Percentiles rank a stretch among this genome's conserved stretches.
Evolutionary conservation across 2,888 invertebrate species (phyloP).

Genomic region (Leptogaster cylindrica): DNA sequence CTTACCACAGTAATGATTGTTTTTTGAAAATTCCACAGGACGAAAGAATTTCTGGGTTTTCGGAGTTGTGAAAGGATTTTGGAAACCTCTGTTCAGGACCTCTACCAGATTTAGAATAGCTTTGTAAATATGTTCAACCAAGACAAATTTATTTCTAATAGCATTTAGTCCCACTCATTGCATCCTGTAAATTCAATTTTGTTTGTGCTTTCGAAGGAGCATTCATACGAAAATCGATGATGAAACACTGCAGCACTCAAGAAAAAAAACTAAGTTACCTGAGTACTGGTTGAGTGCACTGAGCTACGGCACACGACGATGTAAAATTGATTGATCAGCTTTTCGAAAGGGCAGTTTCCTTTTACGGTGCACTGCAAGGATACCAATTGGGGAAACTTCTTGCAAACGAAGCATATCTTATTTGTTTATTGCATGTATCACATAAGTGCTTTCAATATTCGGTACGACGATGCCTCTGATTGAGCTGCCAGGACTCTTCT

Average conservation of each 20-base stretch:
- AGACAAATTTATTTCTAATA: not conserved
- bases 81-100: too few relatives aligned
- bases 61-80: too few relatives aligned
- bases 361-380: not conserved
- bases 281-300: slow-evolving; percentile 31
- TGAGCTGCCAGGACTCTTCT: not conserved
- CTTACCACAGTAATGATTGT: too few relatives aligned
- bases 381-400: slow-evolving; percentile 9
- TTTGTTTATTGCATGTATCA: slow-evolving; percentile 30
- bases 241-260: slow-evolving; percentile 42
- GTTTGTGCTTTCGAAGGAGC: slow-evolving; percentile 22
- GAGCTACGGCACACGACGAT: slow-evolving; percentile 34
- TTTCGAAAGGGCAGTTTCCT: slow-evolving; percentile 14
- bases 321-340: slow-evolving; percentile 39
- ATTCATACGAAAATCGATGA: slow-evolving; percentile 37
- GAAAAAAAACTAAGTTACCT: slow-evolving; percentile 31
- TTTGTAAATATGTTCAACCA: slow-evolving; percentile 19
- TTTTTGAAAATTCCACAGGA: slow-evolving; percentile 12
- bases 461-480: slow-evolving; percentile 26
- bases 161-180: slow-evolving; percentile 11
- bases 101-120: not conserved
- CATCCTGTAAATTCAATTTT: slow-evolving; percentile 30
- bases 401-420: slow-evolving; percentile 37
- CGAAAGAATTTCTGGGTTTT: slow-evolving; percentile 12
- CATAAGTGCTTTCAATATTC: slow-evolving; percentile 25